Conservation (phyloP, 2,113 vertebrate species). For the Daubentonia madagascariensis region DNA sequence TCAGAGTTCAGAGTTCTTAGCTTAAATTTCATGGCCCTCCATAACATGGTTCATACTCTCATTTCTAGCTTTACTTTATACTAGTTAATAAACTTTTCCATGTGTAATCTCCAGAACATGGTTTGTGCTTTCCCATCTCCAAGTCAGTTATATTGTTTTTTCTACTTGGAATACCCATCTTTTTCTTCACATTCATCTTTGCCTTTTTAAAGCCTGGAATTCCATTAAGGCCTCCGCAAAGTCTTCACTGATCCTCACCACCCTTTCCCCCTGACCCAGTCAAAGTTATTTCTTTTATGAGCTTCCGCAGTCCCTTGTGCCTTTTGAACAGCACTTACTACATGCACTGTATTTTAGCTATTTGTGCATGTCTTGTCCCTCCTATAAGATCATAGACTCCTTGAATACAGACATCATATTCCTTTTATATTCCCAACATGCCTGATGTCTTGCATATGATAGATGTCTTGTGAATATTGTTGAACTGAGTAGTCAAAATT, state of each 20-base stretch:
- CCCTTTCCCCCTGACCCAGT: background rate
- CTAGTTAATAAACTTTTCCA: background rate
- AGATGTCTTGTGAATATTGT: background rate
- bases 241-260: background rate
- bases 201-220: constrained; percentile 8
- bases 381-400: background rate
- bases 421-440: background rate
- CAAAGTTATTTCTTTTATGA: background rate
- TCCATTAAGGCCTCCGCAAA: background rate
- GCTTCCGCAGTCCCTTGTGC: background rate
- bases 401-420: constrained; percentile 6
- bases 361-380: background rate
- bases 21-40: background rate
- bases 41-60: background rate
- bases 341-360: background rate
- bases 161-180: background rate
- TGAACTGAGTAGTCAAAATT: background rate
- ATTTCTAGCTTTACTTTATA: constrained; percentile 1
- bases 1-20: constrained; percentile 11
- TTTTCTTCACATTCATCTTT: background rate
- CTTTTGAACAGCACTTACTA: background rate
- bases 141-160: background rate
- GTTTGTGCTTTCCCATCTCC: background rate
- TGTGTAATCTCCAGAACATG: background rate
- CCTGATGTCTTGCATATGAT: background rate